Evolutionary conservation across 2,113 vertebrate genomes (phyloP).

Genomic region (Aspidoscelis tigris): DNA sequence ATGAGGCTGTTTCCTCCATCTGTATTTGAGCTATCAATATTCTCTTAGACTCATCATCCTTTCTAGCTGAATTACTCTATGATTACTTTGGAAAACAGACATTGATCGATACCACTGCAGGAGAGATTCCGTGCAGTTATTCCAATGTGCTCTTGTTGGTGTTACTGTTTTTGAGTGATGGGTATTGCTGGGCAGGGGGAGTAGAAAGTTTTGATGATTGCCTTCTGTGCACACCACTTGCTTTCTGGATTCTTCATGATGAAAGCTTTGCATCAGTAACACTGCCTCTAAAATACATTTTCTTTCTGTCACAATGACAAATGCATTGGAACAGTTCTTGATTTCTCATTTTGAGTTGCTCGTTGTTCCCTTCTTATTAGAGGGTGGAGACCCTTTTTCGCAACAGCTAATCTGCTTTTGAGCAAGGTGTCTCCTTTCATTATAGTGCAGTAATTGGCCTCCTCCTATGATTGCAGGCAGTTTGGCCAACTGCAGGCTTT

Average conservation of each 20-base stretch:
- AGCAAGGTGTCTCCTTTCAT: slow-evolving; percentile 31
- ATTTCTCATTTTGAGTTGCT: slow-evolving; percentile 23
- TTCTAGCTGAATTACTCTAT: not conserved
- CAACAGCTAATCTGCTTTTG: not conserved
- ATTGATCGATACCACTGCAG: not conserved
- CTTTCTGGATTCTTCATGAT: slow-evolving; percentile 12
- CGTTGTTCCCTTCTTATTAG: slow-evolving; percentile 27
- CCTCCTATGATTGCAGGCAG: slow-evolving; percentile 14
- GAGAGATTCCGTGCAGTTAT: not conserved
- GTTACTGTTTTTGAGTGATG: not conserved
- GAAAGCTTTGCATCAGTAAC: slow-evolving; percentile 15
- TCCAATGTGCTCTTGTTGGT: not conserved
- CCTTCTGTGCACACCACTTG: not conserved
- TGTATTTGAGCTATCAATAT: not conserved
- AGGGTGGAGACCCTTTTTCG: slow-evolving; percentile 17
- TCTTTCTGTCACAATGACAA: slow-evolving; percentile 28
- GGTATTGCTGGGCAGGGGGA: slow-evolving; percentile 9
- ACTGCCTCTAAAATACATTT: slow-evolving; percentile 5
- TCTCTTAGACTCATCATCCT: not conserved
- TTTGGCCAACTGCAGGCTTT: slow-evolving; percentile 32
- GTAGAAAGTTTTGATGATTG: slow-evolving; percentile 7
- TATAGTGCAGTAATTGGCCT: slow-evolving; percentile 20
- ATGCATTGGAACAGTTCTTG: slow-evolving; percentile 28
- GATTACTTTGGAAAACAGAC: slow-evolving; percentile 4
- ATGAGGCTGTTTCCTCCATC: not conserved